These are phyloP conservation scores for Gambusia affinis DNA, from an alignment of 2,113 vertebrate genomes.

Conservation along the genomic window DNA sequence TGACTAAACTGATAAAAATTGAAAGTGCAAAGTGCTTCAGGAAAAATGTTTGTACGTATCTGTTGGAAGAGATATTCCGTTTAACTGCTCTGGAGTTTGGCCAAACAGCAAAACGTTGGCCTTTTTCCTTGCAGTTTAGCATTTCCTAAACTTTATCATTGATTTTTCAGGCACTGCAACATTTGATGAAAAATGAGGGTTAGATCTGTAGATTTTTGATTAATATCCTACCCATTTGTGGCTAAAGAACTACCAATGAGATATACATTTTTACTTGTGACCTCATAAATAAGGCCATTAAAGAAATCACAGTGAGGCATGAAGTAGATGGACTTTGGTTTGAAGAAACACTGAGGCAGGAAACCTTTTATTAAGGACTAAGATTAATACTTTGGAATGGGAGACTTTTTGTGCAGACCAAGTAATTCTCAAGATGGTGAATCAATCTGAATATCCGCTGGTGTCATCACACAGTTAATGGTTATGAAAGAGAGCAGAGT, in stretches of 20 bases:
- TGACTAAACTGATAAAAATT: not conserved
- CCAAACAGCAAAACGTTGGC: slow-evolving; percentile 48
- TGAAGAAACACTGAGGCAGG: slow-evolving; percentile 63
- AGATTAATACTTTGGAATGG: slow-evolving; percentile 72
- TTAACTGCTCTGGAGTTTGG: slow-evolving; percentile 17
- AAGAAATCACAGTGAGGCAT: slow-evolving; percentile 71
- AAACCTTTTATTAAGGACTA: slow-evolving; percentile 73
- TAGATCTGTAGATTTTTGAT: slow-evolving; percentile 66
- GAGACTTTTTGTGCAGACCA: slow-evolving; percentile 46
- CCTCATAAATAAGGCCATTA: slow-evolving; percentile 79
- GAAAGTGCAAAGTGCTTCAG: not conserved
- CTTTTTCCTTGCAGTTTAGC: slow-evolving; percentile 57
- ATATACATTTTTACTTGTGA: slow-evolving; percentile 38
- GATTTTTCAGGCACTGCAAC: slow-evolving; percentile 57
- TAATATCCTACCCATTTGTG: slow-evolving; percentile 50
- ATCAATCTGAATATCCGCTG: slow-evolving; percentile 80
- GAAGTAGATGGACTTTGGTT: slow-evolving; percentile 71
- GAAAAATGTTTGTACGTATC: not conserved
- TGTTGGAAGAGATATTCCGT: not conserved
- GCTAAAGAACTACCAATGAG: slow-evolving; percentile 43
- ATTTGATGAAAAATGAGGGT: slow-evolving; percentile 68
- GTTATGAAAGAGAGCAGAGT: slow-evolving; percentile 74
- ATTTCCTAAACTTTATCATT: slow-evolving; percentile 63
- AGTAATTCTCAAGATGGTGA: slow-evolving; percentile 69
- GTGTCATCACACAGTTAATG: slow-evolving; percentile 77